Evolutionary conservation across 2,113 vertebrate species (phyloP), one percentile per base, ranked within the genome.

Genomic region (Trichechus manatus): DNA sequence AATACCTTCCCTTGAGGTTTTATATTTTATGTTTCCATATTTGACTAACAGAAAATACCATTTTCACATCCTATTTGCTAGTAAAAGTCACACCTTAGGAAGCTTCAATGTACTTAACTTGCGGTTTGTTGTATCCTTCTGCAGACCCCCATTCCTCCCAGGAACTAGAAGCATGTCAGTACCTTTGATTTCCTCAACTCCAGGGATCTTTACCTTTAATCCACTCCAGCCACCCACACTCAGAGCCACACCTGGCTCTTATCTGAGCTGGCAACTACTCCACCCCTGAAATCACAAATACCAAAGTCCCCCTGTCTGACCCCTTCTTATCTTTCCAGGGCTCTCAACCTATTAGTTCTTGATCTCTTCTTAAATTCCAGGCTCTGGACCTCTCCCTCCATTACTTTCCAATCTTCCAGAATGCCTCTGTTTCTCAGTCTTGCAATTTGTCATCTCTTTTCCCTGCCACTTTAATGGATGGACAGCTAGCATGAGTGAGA

Each of bases 211-310:
- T 61, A 61, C 64, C 92, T 87, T 74, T n/a, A 25, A 8, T 75
- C 31, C 15, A 33, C n/a, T 87, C 36, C 42, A 72, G 77, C 75
- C 39, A 77, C 75, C 63, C 23, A 80, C 59, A 33, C 42, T 44
- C 64, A 83, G 78, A 88, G 72, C 74, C 94, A 72, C 93, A 84
- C 94, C 93, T 77, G 47, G 11, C 82, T 94, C 36, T 93, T 96
- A 93, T 94, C 95, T 64, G 6, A 17, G 31, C 31, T 59, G 53
- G 39, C 59, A 50, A 20, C 61, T 68, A 29, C 77, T 88, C 89
- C 80, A 89, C 80, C 87, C 59, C 9, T 20, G 70, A 44, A 44
- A 70, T 80, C 75, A 84, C 86, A 36, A 56, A 82, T 13, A 63
- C 25, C 36, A 42, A 33, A 50, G 86, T 39, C 53, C 47, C 31